These are phyloP conservation scores for Streptopelia turtur DNA, from an alignment of 2,797 vertebrate genomes.

Conservation along the genomic window DNA sequence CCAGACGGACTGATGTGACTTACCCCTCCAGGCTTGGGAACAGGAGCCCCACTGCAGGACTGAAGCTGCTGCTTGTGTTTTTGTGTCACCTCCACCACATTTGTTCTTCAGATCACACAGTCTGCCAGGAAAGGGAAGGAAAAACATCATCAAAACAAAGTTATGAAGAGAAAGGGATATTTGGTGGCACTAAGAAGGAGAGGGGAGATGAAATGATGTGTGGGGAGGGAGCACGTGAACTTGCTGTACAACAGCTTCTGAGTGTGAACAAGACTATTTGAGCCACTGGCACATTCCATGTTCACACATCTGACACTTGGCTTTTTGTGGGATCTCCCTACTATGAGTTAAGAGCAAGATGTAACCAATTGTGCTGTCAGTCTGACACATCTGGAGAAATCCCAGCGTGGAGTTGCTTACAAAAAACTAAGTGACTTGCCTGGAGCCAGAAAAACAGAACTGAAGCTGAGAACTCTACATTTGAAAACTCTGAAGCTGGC, in stretches of 20 bases:
- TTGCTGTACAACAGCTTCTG: neutral
- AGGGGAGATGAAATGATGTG: neutral
- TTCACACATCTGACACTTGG: neutral
- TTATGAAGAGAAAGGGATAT: neutral
- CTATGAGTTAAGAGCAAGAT: neutral
- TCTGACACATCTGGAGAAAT: neutral
- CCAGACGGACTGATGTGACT: neutral
- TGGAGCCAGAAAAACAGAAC: neutral
- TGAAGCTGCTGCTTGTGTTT: neutral
- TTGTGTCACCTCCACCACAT: rapidly evolving
- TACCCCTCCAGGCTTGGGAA: neutral
- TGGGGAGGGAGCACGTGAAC: neutral
- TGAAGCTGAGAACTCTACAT: neutral
- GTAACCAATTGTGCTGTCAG: neutral
- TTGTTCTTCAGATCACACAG: neutral
- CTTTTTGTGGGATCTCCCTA: neutral
- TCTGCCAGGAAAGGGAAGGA: neutral
- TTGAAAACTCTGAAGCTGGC: neutral
- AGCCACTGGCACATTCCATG: neutral
- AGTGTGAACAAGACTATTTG: neutral
- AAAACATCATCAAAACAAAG: neutral
- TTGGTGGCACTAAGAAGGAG: neutral
- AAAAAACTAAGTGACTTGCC: neutral
- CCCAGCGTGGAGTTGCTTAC: neutral
- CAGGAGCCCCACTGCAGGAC: neutral